Conservation (phyloP, 35 echinoderm and acorn worm genomes). For the Lytechinus pictus region DNA sequence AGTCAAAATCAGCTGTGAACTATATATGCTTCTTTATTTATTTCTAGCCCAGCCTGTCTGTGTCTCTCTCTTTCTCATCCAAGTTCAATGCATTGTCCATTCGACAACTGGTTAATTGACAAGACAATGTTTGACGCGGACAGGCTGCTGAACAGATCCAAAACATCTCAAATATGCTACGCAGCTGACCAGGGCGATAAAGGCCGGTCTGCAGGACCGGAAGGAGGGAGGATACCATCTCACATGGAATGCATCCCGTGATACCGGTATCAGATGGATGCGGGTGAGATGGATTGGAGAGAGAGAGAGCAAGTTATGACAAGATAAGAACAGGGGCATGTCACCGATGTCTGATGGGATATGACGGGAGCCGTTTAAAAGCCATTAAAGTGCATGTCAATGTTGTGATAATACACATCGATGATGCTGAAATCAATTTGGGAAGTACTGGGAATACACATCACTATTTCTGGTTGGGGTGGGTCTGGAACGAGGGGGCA, state of each 20-base stretch:
- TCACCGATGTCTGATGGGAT: background rate
- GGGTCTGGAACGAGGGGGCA: no score
- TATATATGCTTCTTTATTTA: background rate
- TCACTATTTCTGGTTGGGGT: background rate
- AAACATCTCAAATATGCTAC: background rate
- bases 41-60: no score
- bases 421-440: background rate
- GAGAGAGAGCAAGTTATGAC: background rate
- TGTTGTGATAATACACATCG: background rate
- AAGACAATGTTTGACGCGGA: background rate
- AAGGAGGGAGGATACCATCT: background rate
- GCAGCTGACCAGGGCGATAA: background rate
- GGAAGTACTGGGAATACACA: background rate
- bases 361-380: background rate
- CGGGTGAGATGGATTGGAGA: background rate
- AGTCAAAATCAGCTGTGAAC: background rate
- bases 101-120: background rate
- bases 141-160: background rate
- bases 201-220: background rate
- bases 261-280: background rate
- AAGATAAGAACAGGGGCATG: background rate
- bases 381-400: background rate
- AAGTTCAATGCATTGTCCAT: background rate
- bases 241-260: background rate
- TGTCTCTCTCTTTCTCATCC: background rate